Evolutionary conservation across 2,797 vertebrate species (phyloP).

Genomic region (Poeciliopsis paucimaculata): DNA sequence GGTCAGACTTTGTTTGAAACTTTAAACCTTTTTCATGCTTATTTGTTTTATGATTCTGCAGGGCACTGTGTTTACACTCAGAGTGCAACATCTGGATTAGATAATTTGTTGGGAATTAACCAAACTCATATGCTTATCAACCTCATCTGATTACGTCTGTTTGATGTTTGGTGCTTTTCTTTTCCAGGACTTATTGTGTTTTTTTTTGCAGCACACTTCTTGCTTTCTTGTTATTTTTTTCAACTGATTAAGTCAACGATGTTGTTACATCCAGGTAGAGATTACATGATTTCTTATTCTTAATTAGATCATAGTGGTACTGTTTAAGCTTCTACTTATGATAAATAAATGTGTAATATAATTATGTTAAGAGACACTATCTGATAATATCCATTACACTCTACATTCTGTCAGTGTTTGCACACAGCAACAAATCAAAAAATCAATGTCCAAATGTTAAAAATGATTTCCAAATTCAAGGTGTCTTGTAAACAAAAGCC

Average conservation of each 20-base stretch:
- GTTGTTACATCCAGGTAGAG: slow-evolving; percentile 30
- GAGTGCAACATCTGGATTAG: slow-evolving; percentile 98
- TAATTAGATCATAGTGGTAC: slow-evolving; percentile 63
- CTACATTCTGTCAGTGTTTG: not conserved
- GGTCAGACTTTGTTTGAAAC: slow-evolving; percentile 90
- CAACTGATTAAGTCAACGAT: not conserved
- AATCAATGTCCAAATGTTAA: not conserved
- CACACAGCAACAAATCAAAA: not conserved
- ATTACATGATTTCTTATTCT: slow-evolving; percentile 69
- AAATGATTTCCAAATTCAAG: not conserved
- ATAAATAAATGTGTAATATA: slow-evolving; percentile 37
- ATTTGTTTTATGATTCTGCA: slow-evolving; percentile 97
- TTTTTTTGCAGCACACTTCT: slow-evolving; percentile 39
- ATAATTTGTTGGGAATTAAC: slow-evolving; percentile 99
- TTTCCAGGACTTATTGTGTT: slow-evolving; percentile 33
- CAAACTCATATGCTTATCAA: slow-evolving; percentile 87
- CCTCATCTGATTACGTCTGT: slow-evolving; percentile 86
- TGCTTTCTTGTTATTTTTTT: slow-evolving; percentile 31
- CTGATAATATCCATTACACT: slow-evolving; percentile 6
- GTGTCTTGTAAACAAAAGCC: not conserved
- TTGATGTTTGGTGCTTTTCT: slow-evolving; percentile 75
- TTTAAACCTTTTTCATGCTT: slow-evolving; percentile 91
- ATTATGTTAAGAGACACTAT: slow-evolving; percentile 35
- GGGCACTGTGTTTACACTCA: slow-evolving; percentile 92
- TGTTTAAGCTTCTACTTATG: slow-evolving; percentile 66